Conservation (phyloP, 2,888 invertebrate species). For the Dasypogon diadema region DNA sequence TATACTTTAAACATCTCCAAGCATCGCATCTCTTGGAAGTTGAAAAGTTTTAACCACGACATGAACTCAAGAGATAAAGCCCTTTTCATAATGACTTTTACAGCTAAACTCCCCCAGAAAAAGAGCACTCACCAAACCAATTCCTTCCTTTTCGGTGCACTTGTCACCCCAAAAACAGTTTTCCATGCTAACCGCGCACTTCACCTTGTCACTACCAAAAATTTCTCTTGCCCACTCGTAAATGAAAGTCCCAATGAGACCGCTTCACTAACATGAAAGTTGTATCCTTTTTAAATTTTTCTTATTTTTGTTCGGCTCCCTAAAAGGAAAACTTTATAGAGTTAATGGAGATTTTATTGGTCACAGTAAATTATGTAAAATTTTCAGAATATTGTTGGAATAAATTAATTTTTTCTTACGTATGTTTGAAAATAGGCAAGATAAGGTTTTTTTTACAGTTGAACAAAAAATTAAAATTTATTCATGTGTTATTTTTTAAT, state of each 20-base stretch:
- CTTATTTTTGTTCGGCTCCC: too few species aligned
- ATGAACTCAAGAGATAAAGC: conserved; percentile 17
- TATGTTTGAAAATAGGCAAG: too few species aligned
- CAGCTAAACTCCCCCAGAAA: not conserved
- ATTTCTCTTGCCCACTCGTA: conserved; percentile 17
- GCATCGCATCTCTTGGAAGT: not conserved
- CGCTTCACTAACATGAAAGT: not conserved
- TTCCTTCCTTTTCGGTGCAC: not conserved
- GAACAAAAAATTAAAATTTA: too few species aligned
- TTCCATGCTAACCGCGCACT: conserved; percentile 39
- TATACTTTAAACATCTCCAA: not conserved
- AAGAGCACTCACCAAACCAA: not conserved
- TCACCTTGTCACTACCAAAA: conserved; percentile 11
- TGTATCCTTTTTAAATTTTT: not conserved
- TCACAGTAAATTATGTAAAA: too few species aligned
- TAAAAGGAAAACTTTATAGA: too few species aligned
- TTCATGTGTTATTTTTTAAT: too few species aligned
- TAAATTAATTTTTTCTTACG: too few species aligned
- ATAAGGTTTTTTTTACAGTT: too few species aligned
- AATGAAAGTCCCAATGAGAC: not conserved
- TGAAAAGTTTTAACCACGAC: conserved; percentile 31
- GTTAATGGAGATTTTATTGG: too few species aligned
- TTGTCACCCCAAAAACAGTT: conserved; percentile 30
- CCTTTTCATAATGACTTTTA: conserved; percentile 23
- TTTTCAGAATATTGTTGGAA: too few species aligned